These are phyloP conservation scores for Anagyrus pseudococci DNA, from an alignment of 2,888 invertebrate genomes.

Conservation along the genomic window DNA sequence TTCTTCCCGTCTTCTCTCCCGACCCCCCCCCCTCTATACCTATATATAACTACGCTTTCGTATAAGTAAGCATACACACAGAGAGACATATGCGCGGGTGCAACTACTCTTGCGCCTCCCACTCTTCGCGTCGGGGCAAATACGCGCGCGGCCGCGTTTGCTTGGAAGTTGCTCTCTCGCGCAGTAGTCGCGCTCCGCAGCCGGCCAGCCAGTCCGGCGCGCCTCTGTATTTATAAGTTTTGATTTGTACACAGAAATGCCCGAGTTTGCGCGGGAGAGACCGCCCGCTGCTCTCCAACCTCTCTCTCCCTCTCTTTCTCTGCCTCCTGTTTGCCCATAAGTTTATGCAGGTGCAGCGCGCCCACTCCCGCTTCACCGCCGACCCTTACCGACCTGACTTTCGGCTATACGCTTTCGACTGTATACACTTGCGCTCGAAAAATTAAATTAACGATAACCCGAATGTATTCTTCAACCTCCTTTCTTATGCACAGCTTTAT, in stretches of 20 bases:
- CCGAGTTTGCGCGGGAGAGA: background rate
- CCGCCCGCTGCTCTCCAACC: too few species aligned
- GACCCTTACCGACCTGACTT: too few species aligned
- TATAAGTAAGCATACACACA: background rate
- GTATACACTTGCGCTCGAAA: too few species aligned
- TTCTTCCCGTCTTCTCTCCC: background rate
- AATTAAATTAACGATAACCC: too few species aligned
- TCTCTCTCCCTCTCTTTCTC: too few species aligned
- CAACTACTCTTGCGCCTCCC: background rate
- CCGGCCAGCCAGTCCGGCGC: background rate
- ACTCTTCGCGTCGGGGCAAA: slow-evolving; percentile 4
- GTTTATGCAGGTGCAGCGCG: too few species aligned
- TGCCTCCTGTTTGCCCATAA: too few species aligned
- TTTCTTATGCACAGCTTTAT: too few species aligned
- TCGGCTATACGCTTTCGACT: too few species aligned
- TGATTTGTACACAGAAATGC: slow-evolving; percentile 27
- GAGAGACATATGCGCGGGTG: background rate
- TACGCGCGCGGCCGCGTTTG: slow-evolving; percentile 14
- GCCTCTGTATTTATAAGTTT: slow-evolving; percentile 32
- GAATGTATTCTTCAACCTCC: too few species aligned
- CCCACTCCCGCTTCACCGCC: too few species aligned
- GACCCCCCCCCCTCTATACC: background rate
- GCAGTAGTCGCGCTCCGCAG: too few species aligned
- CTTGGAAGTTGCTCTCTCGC: slow-evolving; percentile 30
- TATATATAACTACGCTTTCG: background rate